These are phyloP conservation scores for Entelurus aequoreus DNA, from an alignment of 2,113 vertebrate genomes.

Conservation along the genomic window DNA sequence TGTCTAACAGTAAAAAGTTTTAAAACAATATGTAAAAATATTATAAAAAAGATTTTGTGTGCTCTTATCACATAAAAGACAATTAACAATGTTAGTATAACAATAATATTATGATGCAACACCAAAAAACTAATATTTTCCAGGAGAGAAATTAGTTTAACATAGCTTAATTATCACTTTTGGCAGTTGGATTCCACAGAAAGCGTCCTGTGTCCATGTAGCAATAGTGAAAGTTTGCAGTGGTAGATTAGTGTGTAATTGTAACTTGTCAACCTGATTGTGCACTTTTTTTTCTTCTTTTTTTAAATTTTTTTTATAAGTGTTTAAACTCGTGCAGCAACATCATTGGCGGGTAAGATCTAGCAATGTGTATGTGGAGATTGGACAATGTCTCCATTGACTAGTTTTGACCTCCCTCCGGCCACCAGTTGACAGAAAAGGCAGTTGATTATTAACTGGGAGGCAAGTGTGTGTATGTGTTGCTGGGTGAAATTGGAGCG, in stretches of 20 bases:
- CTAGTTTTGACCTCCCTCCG: conserved; percentile 24
- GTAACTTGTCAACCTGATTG: neutral
- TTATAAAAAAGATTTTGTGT: neutral
- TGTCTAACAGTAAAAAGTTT: neutral
- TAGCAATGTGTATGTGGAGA: conserved; percentile 18
- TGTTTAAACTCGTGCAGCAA: no score
- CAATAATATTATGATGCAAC: neutral
- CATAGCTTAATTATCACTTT: neutral
- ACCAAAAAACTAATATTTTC: neutral
- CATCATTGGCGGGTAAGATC: conserved; percentile 1
- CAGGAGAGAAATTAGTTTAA: neutral
- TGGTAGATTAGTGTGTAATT: neutral
- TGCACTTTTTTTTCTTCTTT: no score
- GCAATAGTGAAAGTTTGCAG: neutral
- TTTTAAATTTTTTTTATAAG: no score
- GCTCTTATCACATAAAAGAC: no score
- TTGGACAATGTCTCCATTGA: conserved; percentile 62
- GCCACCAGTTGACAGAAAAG: conserved; percentile 31
- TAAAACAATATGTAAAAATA: neutral
- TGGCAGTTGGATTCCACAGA: neutral
- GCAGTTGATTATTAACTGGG: conserved; percentile 59
- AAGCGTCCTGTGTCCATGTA: neutral
- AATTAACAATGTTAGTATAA: neutral
- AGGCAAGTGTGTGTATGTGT: conserved; percentile 28
- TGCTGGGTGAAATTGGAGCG: conserved; percentile 44